Conservation (phyloP, 2,888 invertebrate species). For the Apodemia duryi region DNA sequence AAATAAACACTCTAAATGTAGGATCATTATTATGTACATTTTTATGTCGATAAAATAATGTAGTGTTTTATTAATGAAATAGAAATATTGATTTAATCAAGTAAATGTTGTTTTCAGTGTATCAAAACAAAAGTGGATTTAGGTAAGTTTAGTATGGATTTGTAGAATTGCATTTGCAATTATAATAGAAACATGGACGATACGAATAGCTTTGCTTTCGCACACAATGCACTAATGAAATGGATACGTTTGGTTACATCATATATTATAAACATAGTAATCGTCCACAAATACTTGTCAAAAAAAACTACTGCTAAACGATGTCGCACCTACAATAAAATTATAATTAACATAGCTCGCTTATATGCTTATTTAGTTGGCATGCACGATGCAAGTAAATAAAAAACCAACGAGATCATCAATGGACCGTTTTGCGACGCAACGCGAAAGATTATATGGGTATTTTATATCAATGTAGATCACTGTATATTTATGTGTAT, state of each 20-base stretch:
- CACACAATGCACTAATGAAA: constrained; percentile 10
- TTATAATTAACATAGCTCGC: neutral
- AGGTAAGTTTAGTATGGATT: constrained; percentile 54
- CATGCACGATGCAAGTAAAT: neutral
- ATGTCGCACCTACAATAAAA: neutral
- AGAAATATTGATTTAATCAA: constrained; percentile 29
- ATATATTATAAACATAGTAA: neutral
- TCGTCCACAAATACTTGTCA: neutral
- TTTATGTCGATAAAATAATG: neutral
- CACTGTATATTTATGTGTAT: too few species aligned
- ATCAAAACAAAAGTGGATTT: constrained; percentile 68
- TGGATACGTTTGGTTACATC: neutral
- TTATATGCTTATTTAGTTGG: neutral
- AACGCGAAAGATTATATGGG: too few species aligned
- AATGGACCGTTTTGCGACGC: too few species aligned
- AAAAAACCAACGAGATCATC: neutral
- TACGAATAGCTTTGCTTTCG: constrained; percentile 28
- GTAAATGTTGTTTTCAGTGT: constrained; percentile 70
- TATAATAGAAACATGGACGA: constrained; percentile 30
- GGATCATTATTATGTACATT: too few species aligned
- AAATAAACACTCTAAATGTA: neutral
- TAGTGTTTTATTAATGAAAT: constrained; percentile 7
- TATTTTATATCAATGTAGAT: too few species aligned
- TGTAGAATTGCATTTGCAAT: constrained; percentile 33
- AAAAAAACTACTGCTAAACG: neutral